Conservation (phyloP, 1,140 invertebrate genomes). For the Phocides pigmalion region DNA sequence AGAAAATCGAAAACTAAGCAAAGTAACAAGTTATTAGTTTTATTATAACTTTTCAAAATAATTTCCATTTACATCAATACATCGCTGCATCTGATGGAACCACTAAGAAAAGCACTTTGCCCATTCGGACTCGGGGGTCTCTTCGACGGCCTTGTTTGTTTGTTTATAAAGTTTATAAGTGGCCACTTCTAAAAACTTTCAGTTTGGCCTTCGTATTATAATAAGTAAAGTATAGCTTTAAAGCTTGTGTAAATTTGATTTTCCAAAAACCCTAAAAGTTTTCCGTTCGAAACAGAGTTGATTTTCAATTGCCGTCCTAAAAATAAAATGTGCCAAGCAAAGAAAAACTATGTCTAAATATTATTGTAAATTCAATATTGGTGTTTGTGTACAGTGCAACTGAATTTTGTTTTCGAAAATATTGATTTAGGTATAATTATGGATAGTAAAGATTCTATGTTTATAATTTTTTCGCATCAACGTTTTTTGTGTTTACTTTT, state of each 20-base stretch:
- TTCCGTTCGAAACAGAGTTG: conserved; percentile 16
- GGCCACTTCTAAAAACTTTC: too few relatives aligned
- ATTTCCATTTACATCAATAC: too few relatives aligned
- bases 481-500: conserved; percentile 70
- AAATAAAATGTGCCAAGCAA: conserved; percentile 57
- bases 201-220: too few relatives aligned
- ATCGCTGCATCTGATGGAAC: too few relatives aligned
- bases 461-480: conserved; percentile 40
- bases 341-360: conserved; percentile 29
- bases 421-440: conserved; percentile 17
- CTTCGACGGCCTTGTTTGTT: too few relatives aligned
- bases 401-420: conserved; percentile 22
- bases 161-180: too few relatives aligned
- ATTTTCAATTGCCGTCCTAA: conserved; percentile 51
- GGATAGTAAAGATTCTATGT: conserved; percentile 13
- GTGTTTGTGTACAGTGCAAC: conserved; percentile 26
- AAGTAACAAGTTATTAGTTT: too few relatives aligned
- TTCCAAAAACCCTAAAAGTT: neutral
- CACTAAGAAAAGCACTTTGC: too few relatives aligned
- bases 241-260: conserved; percentile 1
- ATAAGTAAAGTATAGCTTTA: conserved; percentile 24
- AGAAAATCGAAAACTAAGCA: too few relatives aligned
- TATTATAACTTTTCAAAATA: too few relatives aligned
- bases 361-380: conserved; percentile 27
- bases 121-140: too few relatives aligned